Evolutionary conservation across 2,888 invertebrate genomes (phyloP).

Genomic region (Mythimna loreyi): DNA sequence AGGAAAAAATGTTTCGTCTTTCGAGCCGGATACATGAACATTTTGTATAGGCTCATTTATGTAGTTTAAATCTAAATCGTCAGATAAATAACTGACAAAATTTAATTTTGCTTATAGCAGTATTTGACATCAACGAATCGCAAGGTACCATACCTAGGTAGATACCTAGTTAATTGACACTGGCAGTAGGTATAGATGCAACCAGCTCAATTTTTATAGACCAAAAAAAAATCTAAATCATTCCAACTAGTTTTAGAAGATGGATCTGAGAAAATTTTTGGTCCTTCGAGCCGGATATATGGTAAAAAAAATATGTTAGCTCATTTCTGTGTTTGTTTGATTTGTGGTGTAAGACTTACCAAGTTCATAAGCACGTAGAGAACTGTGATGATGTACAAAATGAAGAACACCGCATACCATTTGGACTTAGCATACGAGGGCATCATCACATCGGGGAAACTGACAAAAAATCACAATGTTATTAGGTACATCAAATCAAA

Average conservation of each 20-base stretch:
- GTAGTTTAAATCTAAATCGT: no score
- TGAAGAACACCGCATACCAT: slow-evolving; percentile 96
- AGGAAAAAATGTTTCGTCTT: not conserved
- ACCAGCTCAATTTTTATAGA: no score
- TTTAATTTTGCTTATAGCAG: no score
- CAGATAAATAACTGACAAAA: no score
- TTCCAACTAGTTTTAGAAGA: no score
- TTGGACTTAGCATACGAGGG: slow-evolving; percentile 95
- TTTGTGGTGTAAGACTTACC: slow-evolving; percentile 86
- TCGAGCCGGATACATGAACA: no score
- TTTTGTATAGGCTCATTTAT: not conserved
- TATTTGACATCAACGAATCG: no score
- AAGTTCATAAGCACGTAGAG: slow-evolving; percentile 97
- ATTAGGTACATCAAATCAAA: no score
- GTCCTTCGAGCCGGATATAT: no score
- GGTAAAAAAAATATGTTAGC: not conserved
- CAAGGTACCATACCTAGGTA: no score
- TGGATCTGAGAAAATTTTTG: not conserved
- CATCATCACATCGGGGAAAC: slow-evolving; percentile 98
- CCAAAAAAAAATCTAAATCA: not conserved
- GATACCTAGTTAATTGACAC: no score
- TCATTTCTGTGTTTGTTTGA: not conserved
- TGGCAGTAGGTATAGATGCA: no score
- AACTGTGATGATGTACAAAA: slow-evolving; percentile 95
- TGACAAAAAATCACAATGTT: slow-evolving; percentile 80